Evolutionary conservation across 92 coral and sea anemone genomes (phyloP), one percentile per base, ranked within the genome.

Genomic region (Isaurus tuberculatus): DNA sequence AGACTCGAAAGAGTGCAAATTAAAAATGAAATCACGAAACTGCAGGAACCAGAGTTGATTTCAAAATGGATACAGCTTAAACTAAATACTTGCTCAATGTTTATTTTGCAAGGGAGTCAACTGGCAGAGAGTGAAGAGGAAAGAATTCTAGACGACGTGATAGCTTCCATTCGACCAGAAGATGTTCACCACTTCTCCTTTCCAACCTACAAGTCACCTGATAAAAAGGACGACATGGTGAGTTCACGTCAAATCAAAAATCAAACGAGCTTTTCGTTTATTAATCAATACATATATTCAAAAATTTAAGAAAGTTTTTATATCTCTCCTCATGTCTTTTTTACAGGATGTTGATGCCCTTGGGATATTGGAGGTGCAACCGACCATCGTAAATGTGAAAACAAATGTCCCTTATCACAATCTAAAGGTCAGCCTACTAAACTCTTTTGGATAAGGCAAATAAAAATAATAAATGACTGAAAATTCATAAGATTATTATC

Each of bases 221-320:
- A 90, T 53, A 93, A 90, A 10, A 96, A 96, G 71, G 99, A 96
- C 55, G 98, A 96, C 78, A 86, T 91, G 93, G 99, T 96, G 69
- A 36, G 93, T 85, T n/a, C n/a, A n/a, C n/a, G n/a, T n/a, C n/a
- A n/a, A n/a, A n/a, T n/a, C n/a, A n/a, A n/a, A n/a, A n/a, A n/a
- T n/a, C n/a, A n/a, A n/a, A n/a, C n/a, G n/a, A n/a, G n/a, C n/a
- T n/a, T n/a, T n/a, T n/a, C n/a, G n/a, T n/a, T n/a, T n/a, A n/a
- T 46, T 11, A 46, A 46, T 46, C 53, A 46, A 46, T n/a, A n/a
- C n/a, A n/a, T n/a, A n/a, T n/a, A n/a, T n/a, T n/a, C n/a, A n/a
- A n/a, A n/a, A n/a, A n/a, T n/a, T n/a, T n/a, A n/a, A n/a, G n/a
- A n/a, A n/a, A n/a, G n/a, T n/a, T n/a, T n/a, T n/a, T n/a, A n/a